These are phyloP conservation scores for Aythya baeri DNA, from an alignment of 2,113 vertebrate species.

Conservation along the genomic window DNA sequence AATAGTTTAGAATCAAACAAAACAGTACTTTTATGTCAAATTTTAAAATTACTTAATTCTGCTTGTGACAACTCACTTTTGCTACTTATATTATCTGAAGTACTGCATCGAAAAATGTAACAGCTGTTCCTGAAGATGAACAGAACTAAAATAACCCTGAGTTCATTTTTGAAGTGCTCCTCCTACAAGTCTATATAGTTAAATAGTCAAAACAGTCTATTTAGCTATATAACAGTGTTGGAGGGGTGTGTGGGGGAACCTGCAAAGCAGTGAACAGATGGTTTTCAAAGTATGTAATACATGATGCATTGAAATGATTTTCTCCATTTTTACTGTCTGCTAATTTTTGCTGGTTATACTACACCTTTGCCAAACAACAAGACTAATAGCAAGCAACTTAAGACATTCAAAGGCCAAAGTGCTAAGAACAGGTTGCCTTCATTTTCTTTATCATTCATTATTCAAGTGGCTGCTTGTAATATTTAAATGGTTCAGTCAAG, in stretches of 20 bases:
- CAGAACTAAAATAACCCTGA: slow-evolving; percentile 22
- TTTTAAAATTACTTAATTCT: neutral
- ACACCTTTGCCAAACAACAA: neutral
- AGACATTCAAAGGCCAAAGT: slow-evolving; percentile 2
- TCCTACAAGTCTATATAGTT: neutral
- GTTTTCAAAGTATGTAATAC: neutral
- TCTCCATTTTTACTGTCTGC: neutral
- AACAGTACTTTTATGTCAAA: neutral
- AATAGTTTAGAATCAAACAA: neutral
- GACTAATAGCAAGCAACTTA: neutral
- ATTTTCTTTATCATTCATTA: slow-evolving; percentile 23
- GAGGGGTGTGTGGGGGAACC: too few relatives aligned
- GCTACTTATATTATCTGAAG: slow-evolving; percentile 1
- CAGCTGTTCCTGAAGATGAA: slow-evolving; percentile 5
- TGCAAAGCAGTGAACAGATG: neutral
- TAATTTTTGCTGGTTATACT: neutral
- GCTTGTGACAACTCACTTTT: neutral
- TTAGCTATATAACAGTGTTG: neutral
- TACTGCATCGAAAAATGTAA: neutral
- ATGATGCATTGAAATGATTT: neutral
- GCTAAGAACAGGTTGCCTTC: neutral
- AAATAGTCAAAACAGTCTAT: slow-evolving; percentile 13
- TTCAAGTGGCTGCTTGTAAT: slow-evolving; percentile 21
- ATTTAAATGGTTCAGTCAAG: neutral
- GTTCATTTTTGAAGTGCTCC: neutral